Evolutionary conservation across 1,140 invertebrate species (phyloP).

Genomic region (Andricus grossulariae): DNA sequence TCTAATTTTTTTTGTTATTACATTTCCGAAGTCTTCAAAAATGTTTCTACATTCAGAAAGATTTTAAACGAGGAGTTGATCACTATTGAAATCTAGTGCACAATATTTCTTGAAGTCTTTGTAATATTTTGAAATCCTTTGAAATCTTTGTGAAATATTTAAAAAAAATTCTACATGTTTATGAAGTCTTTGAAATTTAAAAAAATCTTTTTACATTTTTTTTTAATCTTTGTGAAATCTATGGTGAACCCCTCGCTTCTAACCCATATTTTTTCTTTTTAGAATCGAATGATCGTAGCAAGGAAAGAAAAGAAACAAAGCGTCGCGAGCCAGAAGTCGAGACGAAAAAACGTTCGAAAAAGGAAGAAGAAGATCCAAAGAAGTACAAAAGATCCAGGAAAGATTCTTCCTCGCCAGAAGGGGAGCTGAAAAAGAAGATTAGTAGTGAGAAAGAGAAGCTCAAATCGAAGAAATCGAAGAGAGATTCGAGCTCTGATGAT

Average conservation of each 20-base stretch:
- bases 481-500: conserved; percentile 80
- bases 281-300: conserved; percentile 65
- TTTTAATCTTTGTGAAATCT: too few species aligned
- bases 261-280: conserved; percentile 36
- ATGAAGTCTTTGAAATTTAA: too few species aligned
- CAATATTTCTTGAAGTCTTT: too few species aligned
- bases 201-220: background rate
- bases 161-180: too few species aligned
- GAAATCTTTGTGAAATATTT: too few species aligned
- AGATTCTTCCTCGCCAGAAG: conserved; percentile 81
- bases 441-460: conserved; percentile 75
- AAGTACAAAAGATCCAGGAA: conserved; percentile 76
- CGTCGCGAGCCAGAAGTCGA: conserved; percentile 75
- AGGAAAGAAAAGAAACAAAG: conserved; percentile 69
- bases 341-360: conserved; percentile 69
- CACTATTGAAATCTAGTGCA: too few species aligned
- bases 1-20: too few species aligned
- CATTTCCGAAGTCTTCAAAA: too few species aligned
- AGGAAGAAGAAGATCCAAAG: conserved; percentile 74
- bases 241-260: background rate
- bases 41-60: too few species aligned
- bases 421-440: conserved; percentile 78
- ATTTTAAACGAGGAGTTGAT: too few species aligned
- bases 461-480: conserved; percentile 73
- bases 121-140: too few species aligned